These are phyloP conservation scores for Etheostoma spectabile DNA, from an alignment of 2,113 vertebrate species.

Conservation along the genomic window DNA sequence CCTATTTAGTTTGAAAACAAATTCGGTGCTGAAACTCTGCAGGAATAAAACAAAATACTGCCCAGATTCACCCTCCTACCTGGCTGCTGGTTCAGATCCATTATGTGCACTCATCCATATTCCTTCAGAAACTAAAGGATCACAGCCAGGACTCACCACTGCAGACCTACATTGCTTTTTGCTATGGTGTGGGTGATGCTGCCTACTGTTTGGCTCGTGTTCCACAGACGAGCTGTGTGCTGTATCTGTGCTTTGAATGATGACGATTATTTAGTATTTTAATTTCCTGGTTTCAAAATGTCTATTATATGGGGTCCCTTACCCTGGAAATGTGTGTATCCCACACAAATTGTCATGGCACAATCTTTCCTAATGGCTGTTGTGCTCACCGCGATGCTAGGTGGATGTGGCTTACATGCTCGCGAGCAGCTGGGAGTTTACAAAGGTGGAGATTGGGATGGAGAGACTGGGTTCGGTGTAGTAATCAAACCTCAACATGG, in stretches of 20 bases:
- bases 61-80: background rate
- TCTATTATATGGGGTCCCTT: background rate
- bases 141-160: background rate
- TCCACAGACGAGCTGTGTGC: background rate
- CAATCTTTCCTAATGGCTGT: too few species aligned
- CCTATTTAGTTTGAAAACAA: constrained; percentile 33
- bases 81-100: constrained; percentile 6
- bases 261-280: background rate
- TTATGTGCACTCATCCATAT: background rate
- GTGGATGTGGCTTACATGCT: too few species aligned
- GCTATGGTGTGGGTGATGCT: constrained; percentile 1
- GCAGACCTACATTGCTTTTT: background rate
- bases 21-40: background rate
- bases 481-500: too few species aligned
- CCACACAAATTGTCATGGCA: too few species aligned
- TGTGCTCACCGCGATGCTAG: too few species aligned
- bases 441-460: too few species aligned
- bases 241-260: background rate
- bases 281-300: background rate
- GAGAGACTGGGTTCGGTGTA: too few species aligned
- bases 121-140: constrained; percentile 2
- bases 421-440: too few species aligned
- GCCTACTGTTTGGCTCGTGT: background rate
- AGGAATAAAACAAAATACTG: background rate
- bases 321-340: background rate